Base-by-base conservation (phyloP, 2,888 invertebrate species). In the Cetonia aurata region DNA sequence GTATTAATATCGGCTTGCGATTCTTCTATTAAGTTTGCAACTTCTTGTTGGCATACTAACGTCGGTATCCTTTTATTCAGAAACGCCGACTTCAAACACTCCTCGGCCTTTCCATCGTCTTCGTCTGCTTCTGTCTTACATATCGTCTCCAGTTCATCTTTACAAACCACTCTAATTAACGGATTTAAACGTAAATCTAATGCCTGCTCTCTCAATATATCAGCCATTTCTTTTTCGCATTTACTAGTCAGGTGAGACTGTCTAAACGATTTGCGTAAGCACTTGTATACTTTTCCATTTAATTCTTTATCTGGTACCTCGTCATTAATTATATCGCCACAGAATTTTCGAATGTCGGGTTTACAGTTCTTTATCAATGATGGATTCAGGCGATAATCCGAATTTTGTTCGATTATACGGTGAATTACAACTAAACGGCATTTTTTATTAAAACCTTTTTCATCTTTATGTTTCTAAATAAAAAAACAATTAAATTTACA, bases 1-100 rank as follows among this genome's bases (percentile, higher is more conserved):
- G 96, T 94, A 77, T 98, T 95, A 73, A 99, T 96, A 83, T 99
- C 99, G 0, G 96, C 94, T 81, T 94, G 92, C 0, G 93, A 92
- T 82, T 95, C 94, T 79, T 95, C 94, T 75, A 98, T 94, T 72
- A 97, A 88, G 77, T 93, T 91, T 0, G 95, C 95, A 17, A 99
- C 92, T 86, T 97, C 96, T 72, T 92, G 86, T 53, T 91, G 90
- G 82, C 96, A 96, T 75, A 91, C 91, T 8, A 89, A 88, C 41
- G 92, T 91, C 73, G 90, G 89, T 66, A 95, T 92, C 80, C 89
- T 88, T 75, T 91, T 92, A 77, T 89, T 89, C 70, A 94, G 86
- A 69, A 95, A 90, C 12, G 93, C 92, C 76, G 90, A 90, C 85
- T 98, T 98, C 44, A 99, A 86, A 84, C 99, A 99, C 85, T 98